Evolutionary conservation across 2,888 invertebrate species (phyloP).

Genomic region (Helicoverpa assulta): DNA sequence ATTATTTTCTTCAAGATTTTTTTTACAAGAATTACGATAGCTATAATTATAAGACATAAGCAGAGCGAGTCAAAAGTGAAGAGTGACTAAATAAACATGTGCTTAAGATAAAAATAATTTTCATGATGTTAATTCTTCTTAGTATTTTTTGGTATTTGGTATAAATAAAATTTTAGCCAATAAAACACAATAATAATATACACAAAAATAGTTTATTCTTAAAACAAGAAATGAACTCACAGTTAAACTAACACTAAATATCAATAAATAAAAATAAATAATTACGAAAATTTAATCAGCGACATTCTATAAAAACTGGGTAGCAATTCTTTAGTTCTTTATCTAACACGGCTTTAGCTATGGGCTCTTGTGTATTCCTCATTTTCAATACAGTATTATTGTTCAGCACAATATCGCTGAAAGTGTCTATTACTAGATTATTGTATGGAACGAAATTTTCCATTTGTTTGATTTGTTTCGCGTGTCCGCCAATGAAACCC

Average conservation of each 20-base stretch:
- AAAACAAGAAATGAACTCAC: conserved; percentile 8
- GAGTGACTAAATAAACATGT: too few species aligned
- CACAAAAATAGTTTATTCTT: conserved; percentile 35
- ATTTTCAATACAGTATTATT: conserved; percentile 80
- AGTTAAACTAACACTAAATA: conserved; percentile 3
- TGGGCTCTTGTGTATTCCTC: conserved; percentile 78
- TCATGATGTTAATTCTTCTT: too few species aligned
- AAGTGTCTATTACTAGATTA: conserved; percentile 76
- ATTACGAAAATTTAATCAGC: conserved; percentile 61
- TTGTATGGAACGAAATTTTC: conserved; percentile 72
- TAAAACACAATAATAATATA: neutral
- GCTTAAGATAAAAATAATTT: too few species aligned
- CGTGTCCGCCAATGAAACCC: conserved; percentile 90
- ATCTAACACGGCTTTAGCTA: conserved; percentile 78
- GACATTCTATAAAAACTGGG: conserved; percentile 87
- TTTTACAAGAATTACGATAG: too few species aligned
- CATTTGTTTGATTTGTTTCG: conserved; percentile 78
- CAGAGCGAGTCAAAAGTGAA: too few species aligned
- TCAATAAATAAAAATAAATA: conserved; percentile 56
- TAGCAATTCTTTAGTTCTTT: conserved; percentile 75
- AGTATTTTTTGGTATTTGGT: too few species aligned
- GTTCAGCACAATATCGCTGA: conserved; percentile 80
- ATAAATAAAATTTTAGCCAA: neutral
- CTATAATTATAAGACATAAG: too few species aligned
- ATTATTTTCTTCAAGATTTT: too few species aligned